Evolutionary conservation across 30 jellyfish, hydroid and myxozoan genomes (phyloP).

Genomic region (Aurelia sp.): DNA sequence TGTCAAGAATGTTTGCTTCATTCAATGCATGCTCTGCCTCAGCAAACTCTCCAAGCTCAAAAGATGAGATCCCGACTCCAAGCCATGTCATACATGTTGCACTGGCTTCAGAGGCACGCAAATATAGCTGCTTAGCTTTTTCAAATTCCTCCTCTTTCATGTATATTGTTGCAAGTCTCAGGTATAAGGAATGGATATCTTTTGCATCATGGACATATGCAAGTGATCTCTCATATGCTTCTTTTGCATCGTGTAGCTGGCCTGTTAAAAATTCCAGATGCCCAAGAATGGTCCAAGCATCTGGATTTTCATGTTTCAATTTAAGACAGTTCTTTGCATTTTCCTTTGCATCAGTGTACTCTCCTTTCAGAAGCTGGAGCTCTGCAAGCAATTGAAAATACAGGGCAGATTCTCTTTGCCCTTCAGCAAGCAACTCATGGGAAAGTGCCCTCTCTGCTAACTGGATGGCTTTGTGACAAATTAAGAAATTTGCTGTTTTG

Average conservation of each 20-base stretch:
- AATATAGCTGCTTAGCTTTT: slow-evolving; percentile 73
- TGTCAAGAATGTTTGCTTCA: slow-evolving; percentile 91
- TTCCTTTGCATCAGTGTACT: slow-evolving; percentile 63
- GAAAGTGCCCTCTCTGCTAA: slow-evolving; percentile 94
- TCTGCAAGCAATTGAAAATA: slow-evolving; percentile 72
- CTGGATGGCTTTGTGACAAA: slow-evolving; percentile 35
- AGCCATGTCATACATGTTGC: slow-evolving; percentile 96
- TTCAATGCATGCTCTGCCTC: slow-evolving; percentile 93
- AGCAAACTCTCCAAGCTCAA: slow-evolving; percentile 59
- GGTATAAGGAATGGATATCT: slow-evolving; percentile 72
- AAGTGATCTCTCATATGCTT: slow-evolving; percentile 79
- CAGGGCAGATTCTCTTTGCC: slow-evolving; percentile 50
- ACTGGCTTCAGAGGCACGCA: slow-evolving; percentile 59
- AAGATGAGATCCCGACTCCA: slow-evolving; percentile 89
- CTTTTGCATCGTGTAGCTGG: slow-evolving; percentile 61
- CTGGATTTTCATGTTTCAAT: slow-evolving; percentile 77
- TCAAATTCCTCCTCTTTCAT: slow-evolving; percentile 53
- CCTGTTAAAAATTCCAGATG: slow-evolving; percentile 69
- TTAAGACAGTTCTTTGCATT: slow-evolving; percentile 57
- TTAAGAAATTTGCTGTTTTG: slow-evolving; percentile 41
- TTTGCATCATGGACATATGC: slow-evolving; percentile 73
- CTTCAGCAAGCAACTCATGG: slow-evolving; percentile 68
- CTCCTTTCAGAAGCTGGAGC: slow-evolving; percentile 50
- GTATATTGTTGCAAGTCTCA: slow-evolving; percentile 79
- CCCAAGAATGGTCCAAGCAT: slow-evolving; percentile 90